phyloP scores from a whole-genome alignment of 2,113 vertebrate species.

The Brienomyrus brachyistius region DNA sequence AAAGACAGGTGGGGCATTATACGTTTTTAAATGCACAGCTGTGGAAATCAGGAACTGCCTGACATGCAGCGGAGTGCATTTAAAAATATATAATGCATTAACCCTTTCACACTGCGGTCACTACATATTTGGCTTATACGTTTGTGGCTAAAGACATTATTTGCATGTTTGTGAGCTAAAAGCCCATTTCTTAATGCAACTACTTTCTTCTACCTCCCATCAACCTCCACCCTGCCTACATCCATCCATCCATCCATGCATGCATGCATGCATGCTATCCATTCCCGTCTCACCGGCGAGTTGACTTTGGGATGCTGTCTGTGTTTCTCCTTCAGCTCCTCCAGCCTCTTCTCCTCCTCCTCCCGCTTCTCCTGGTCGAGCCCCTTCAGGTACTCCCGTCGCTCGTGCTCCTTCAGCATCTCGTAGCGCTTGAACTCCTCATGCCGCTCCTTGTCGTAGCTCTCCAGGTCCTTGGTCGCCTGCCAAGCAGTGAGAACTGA shows the following conservation, averaged over 20 bases:
- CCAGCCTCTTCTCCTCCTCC: conserved; percentile 68
- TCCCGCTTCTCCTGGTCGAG: conserved; percentile 83
- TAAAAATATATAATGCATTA: neutral
- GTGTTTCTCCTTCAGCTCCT: conserved; percentile 78
- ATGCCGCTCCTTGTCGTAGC: conserved; percentile 75
- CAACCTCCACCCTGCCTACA: neutral
- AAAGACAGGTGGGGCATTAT: neutral
- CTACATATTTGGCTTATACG: neutral
- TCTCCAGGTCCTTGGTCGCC: conserved; percentile 86
- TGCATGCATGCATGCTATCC: neutral
- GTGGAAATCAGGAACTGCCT: neutral
- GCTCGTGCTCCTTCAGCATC: conserved; percentile 88
- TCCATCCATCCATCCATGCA: neutral
- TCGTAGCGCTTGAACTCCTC: conserved; percentile 90
- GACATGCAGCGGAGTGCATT: neutral
- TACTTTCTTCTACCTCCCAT: neutral
- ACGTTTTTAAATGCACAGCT: neutral
- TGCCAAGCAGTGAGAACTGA: conserved; percentile 28
- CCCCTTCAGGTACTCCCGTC: conserved; percentile 78
- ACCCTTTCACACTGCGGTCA: neutral
- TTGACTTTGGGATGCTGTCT: conserved; percentile 82
- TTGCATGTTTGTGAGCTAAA: neutral
- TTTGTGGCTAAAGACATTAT: neutral
- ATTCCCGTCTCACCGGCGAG: conserved; percentile 62
- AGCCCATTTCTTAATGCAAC: neutral